These are phyloP conservation scores for Tupiocoris notatus DNA, from an alignment of 2,888 invertebrate species.

Conservation along the genomic window DNA sequence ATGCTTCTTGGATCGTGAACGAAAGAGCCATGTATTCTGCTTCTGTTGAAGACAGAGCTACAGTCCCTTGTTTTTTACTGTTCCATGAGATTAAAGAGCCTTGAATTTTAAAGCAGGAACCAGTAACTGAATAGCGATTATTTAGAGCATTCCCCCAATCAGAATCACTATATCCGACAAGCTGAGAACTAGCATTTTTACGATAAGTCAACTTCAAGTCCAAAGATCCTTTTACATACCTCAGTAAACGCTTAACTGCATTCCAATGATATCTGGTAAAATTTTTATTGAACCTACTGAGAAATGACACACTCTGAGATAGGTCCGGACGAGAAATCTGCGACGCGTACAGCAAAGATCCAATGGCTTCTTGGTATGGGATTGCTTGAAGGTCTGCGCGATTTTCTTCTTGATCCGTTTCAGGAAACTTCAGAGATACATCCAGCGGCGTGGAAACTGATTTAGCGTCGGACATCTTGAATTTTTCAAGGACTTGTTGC, in stretches of 20 bases:
- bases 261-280: not conserved
- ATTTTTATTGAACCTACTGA: slow-evolving; percentile 21
- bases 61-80: not conserved
- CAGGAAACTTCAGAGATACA: not conserved
- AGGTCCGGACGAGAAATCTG: slow-evolving; percentile 25
- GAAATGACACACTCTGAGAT: not conserved
- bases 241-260: no score
- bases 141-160: not conserved
- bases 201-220: not conserved
- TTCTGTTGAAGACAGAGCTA: not conserved
- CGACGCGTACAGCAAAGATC: slow-evolving; percentile 5
- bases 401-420: not conserved
- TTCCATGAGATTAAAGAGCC: not conserved
- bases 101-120: slow-evolving; percentile 1
- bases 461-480: slow-evolving; percentile 42
- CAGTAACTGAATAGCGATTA: not conserved
- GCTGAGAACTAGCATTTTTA: not conserved
- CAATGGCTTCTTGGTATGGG: slow-evolving; percentile 29
- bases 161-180: not conserved
- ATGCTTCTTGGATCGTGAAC: not conserved
- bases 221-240: slow-evolving; percentile 5
- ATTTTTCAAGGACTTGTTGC: slow-evolving; percentile 45
- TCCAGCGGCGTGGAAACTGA: slow-evolving; percentile 14
- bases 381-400: not conserved
- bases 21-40: not conserved